phyloP scores from a whole-genome alignment of 2,113 vertebrate species.

The Rhipidura dahli region DNA sequence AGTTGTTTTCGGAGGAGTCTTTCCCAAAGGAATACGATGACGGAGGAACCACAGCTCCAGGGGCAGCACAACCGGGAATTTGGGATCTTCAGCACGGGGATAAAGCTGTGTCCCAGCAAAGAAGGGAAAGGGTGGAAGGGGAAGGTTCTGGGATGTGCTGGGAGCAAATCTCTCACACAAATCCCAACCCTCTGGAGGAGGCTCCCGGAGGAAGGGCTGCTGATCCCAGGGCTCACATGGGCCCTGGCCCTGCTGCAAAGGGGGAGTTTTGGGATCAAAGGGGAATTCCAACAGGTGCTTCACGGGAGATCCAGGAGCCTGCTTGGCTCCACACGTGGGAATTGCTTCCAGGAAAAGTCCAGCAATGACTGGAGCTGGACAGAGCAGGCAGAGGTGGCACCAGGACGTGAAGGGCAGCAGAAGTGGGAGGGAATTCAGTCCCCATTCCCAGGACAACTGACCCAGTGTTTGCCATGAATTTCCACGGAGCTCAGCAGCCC shows the following conservation, averaged over 20 bases:
- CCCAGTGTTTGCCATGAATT: accelerated
- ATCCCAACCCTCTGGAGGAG: background rate
- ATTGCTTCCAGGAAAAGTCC: background rate
- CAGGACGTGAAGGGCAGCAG: background rate
- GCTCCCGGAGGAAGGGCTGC: background rate
- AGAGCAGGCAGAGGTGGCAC: accelerated
- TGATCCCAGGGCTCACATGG: accelerated
- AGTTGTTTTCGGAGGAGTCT: accelerated
- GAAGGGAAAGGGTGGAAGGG: background rate
- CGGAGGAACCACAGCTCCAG: background rate
- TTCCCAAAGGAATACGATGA: background rate
- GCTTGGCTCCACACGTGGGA: accelerated
- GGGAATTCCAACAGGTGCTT: accelerated
- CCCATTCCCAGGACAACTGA: accelerated
- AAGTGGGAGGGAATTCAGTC: accelerated
- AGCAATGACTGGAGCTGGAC: accelerated
- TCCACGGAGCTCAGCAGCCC: accelerated
- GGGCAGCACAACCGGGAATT: accelerated
- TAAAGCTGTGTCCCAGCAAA: accelerated
- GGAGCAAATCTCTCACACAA: accelerated
- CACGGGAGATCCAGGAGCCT: accelerated
- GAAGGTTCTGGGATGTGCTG: background rate
- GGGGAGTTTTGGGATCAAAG: accelerated
- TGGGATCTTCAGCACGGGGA: accelerated
- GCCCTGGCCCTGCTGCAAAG: no score